Evolutionary conservation across 2,888 invertebrate species (phyloP).

Genomic region (Sisyra nigra): DNA sequence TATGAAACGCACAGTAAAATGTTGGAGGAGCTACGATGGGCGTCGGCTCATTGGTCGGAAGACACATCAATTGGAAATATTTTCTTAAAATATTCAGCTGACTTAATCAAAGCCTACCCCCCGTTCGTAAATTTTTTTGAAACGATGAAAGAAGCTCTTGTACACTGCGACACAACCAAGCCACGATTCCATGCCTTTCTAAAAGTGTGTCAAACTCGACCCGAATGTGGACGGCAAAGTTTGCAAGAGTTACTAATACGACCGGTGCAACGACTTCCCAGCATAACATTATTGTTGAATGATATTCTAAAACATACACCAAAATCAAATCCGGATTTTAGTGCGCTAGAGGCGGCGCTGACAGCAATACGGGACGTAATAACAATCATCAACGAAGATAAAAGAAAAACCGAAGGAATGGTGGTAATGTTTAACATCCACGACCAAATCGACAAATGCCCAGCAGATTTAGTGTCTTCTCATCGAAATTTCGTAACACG

Average conservation of each 20-base stretch:
- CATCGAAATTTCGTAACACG: slow-evolving; percentile 78
- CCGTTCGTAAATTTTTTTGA: slow-evolving; percentile 98
- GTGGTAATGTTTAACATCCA: slow-evolving; percentile 94
- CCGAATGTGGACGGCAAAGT: slow-evolving; percentile 92
- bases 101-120: slow-evolving; percentile 86
- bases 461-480: slow-evolving; percentile 84
- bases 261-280: slow-evolving; percentile 94
- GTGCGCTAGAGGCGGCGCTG: slow-evolving; percentile 68
- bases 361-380: slow-evolving; percentile 83
- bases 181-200: slow-evolving; percentile 97
- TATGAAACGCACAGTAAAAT: slow-evolving; percentile 81
- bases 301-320: slow-evolving; percentile 88
- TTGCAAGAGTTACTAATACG: slow-evolving; percentile 92
- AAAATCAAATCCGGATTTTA: slow-evolving; percentile 76
- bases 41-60: slow-evolving; percentile 72
- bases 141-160: slow-evolving; percentile 85
- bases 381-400: slow-evolving; percentile 96
- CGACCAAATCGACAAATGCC: slow-evolving; percentile 96
- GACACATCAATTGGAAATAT: slow-evolving; percentile 49
- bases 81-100: slow-evolving; percentile 73
- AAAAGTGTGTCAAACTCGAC: slow-evolving; percentile 84
- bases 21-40: slow-evolving; percentile 44
- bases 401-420: slow-evolving; percentile 89
- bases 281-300: slow-evolving; percentile 84
- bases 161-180: slow-evolving; percentile 79